These are phyloP conservation scores for Oryzias javanicus DNA, from an alignment of 2,113 vertebrate genomes.

Conservation along the genomic window DNA sequence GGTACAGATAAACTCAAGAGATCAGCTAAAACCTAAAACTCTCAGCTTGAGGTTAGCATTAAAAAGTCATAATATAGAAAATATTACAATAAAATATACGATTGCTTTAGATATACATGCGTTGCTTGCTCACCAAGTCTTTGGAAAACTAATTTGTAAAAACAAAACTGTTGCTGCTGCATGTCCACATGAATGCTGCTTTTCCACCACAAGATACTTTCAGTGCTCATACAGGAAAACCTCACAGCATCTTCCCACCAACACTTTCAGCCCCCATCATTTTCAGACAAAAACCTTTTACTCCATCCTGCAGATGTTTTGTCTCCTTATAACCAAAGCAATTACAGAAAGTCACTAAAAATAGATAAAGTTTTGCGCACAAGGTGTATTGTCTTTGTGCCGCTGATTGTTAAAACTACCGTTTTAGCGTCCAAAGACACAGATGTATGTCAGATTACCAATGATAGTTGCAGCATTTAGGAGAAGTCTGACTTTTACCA, in stretches of 20 bases:
- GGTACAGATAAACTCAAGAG: neutral
- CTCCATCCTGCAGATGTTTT: neutral
- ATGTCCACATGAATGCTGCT: neutral
- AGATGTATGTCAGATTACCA: no score
- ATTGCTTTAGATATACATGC: neutral
- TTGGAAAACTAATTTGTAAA: neutral
- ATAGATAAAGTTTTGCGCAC: no score
- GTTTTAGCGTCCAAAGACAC: no score
- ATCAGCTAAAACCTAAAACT: neutral
- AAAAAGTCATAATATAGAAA: constrained; percentile 1
- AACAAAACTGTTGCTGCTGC: constrained; percentile 7
- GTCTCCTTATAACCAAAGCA: neutral
- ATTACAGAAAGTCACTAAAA: neutral
- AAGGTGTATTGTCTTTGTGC: no score
- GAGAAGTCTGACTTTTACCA: no score
- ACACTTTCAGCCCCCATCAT: constrained; percentile 30
- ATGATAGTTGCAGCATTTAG: no score
- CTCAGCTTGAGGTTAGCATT: neutral
- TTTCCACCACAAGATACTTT: constrained; percentile 20
- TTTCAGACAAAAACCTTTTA: constrained; percentile 6
- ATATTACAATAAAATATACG: neutral
- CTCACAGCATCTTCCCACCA: neutral
- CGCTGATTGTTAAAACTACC: no score
- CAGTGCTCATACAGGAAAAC: constrained; percentile 27
- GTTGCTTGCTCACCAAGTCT: no score